phyloP scores from a whole-genome alignment of 2,113 vertebrate species.

The Madoqua kirkii region DNA sequence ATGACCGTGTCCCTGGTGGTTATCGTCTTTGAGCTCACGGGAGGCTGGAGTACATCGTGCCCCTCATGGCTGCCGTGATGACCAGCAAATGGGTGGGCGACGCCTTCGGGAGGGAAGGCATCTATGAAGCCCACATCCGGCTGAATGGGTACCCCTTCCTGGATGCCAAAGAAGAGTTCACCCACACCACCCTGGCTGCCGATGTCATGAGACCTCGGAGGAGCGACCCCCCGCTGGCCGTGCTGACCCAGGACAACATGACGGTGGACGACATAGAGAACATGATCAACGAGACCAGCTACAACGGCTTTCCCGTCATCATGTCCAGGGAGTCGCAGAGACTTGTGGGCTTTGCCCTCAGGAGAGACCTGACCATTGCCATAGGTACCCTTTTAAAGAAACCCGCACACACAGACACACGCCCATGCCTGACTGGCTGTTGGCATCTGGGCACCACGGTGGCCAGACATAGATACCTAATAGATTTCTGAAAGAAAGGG shows the following conservation, averaged over 20 bases:
- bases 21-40: constrained; percentile 98
- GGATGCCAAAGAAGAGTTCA: constrained; percentile 99
- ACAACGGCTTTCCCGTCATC: constrained; percentile 97
- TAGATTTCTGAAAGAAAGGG: constrained; percentile 2
- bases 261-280: constrained; percentile 95
- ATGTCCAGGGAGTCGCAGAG: constrained; percentile 98
- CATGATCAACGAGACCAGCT: constrained; percentile 95
- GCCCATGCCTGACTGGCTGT: neutral
- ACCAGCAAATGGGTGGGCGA: constrained; percentile 99
- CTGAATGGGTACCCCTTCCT: constrained; percentile 98
- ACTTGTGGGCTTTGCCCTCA: constrained; percentile 96
- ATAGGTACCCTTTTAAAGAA: constrained; percentile 85
- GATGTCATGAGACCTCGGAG: constrained; percentile 97
- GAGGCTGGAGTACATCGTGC: constrained; percentile 98
- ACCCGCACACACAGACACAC: rapidly evolving
- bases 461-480: neutral
- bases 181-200: constrained; percentile 94
- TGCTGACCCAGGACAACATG: constrained; percentile 97
- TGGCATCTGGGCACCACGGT: neutral
- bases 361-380: constrained; percentile 98
- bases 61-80: constrained; percentile 99
- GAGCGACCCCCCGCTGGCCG: constrained; percentile 91
- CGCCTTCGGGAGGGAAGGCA: constrained; percentile 97
- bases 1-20: constrained; percentile 99
- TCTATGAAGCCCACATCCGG: constrained; percentile 98